Percentiles rank a stretch among this genome's conserved stretches.
These are phyloP conservation scores for Scaptomyza cyrtandrae DNA, from an alignment of 2,888 invertebrate genomes.

Conservation along the genomic window DNA sequence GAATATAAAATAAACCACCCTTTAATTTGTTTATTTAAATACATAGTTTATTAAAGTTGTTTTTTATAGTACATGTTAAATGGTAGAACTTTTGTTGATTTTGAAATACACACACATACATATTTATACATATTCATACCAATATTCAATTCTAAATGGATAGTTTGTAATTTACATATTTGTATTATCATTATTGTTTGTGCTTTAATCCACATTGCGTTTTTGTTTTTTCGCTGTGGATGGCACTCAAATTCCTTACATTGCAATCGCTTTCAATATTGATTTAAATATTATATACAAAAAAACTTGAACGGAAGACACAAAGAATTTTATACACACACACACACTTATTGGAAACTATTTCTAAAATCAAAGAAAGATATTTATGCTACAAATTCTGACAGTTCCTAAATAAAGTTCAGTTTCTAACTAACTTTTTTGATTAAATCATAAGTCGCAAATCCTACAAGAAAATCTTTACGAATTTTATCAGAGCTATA, in stretches of 20 bases:
- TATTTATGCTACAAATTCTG: constrained; percentile 4
- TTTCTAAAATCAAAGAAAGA: background rate
- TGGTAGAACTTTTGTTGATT: constrained; percentile 28
- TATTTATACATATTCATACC: constrained; percentile 30
- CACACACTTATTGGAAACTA: constrained; percentile 13
- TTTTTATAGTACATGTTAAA: constrained; percentile 34
- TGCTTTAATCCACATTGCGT: constrained; percentile 42
- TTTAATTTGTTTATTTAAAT: constrained; percentile 55
- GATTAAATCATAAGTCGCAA: constrained; percentile 26
- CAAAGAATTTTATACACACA: constrained; percentile 41
- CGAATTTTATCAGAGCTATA: background rate
- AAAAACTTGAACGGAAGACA: constrained; percentile 57
- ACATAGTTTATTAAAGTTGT: constrained; percentile 44
- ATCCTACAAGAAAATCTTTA: constrained; percentile 14
- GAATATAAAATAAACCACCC: constrained; percentile 10
- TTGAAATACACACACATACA: constrained; percentile 57
- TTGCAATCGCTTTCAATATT: constrained; percentile 61
- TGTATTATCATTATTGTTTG: constrained; percentile 48
- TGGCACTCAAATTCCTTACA: constrained; percentile 73
- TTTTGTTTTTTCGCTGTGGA: constrained; percentile 30
- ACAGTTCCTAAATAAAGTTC: constrained; percentile 16
- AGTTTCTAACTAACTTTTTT: constrained; percentile 36
- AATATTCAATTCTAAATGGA: constrained; percentile 30
- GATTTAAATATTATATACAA: constrained; percentile 23
- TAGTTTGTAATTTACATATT: constrained; percentile 38